These are phyloP conservation scores for Orientallactaga bullata DNA, from an alignment of 2,113 vertebrate genomes.

Conservation along the genomic window DNA sequence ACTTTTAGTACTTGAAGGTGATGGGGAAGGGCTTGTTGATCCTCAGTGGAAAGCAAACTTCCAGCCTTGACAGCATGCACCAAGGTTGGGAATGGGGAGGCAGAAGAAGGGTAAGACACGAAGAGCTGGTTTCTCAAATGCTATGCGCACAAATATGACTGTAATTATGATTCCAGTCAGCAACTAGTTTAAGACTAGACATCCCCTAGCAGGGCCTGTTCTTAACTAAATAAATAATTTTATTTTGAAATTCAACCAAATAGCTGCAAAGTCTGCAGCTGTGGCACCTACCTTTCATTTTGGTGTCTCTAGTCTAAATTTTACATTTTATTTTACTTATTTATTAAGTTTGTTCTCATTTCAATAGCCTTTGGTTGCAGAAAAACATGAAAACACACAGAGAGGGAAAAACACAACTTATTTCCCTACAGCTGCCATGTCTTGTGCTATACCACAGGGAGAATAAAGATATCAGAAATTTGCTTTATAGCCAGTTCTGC, in stretches of 20 bases:
- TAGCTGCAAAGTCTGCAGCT: constrained; percentile 55
- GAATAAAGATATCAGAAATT: constrained; percentile 66
- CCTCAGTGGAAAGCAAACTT: neutral
- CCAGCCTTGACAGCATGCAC: neutral
- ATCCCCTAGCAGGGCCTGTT: constrained; percentile 34
- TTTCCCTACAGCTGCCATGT: constrained; percentile 38
- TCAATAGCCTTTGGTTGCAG: constrained; percentile 53
- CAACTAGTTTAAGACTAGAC: constrained; percentile 40
- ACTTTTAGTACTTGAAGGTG: neutral
- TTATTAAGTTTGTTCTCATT: constrained; percentile 63
- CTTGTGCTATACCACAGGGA: constrained; percentile 28
- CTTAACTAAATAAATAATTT: constrained; percentile 73
- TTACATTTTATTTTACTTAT: constrained; percentile 73
- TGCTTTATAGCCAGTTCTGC: constrained; percentile 20
- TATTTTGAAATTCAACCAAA: constrained; percentile 66
- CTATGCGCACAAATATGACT: neutral
- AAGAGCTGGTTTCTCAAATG: constrained; percentile 18
- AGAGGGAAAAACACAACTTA: neutral
- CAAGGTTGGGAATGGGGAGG: neutral
- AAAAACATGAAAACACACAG: constrained; percentile 60
- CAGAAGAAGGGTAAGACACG: neutral
- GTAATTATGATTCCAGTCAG: constrained; percentile 61
- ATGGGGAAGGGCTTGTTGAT: neutral
- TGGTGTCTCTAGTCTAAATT: constrained; percentile 58
- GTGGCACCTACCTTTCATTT: constrained; percentile 51